phyloP scores from a whole-genome alignment of 1,140 invertebrate genomes.

The Leptoteleia sp. region DNA sequence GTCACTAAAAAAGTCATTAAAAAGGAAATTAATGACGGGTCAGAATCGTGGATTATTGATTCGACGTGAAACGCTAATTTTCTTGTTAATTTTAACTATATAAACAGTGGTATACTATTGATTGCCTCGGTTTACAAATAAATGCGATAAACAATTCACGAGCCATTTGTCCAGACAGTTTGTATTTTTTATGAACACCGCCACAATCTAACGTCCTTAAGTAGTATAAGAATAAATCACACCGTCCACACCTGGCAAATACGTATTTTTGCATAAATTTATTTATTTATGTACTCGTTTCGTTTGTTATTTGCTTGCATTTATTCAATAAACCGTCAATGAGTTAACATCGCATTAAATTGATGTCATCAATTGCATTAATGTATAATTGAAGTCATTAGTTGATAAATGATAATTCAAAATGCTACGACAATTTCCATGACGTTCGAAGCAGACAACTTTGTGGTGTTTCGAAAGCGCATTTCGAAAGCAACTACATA shows the following conservation, averaged over 20 bases:
- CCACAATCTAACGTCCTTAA: neutral
- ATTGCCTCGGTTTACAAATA: neutral
- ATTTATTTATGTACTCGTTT: neutral
- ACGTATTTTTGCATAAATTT: too few relatives aligned
- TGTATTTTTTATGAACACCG: neutral
- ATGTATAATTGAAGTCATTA: constrained; percentile 3
- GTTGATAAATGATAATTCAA: constrained; percentile 4
- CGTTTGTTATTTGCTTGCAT: too few relatives aligned
- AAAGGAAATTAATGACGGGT: neutral
- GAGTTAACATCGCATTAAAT: neutral
- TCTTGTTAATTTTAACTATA: neutral
- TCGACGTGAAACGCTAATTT: neutral
- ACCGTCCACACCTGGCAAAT: neutral
- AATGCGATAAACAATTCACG: constrained; percentile 7
- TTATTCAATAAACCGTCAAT: neutral
- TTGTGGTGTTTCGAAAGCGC: constrained; percentile 7
- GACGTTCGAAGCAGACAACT: neutral
- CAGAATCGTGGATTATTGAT: neutral
- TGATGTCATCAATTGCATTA: constrained; percentile 5
- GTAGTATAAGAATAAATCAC: neutral
- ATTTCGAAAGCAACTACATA: constrained; percentile 11
- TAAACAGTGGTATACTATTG: neutral
- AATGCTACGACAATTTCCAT: constrained; percentile 2
- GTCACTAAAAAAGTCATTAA: neutral
- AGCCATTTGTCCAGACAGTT: neutral